Evolutionary conservation across 2,888 invertebrate genomes (phyloP), one percentile per base, ranked within the genome.

Genomic region (Creontiades dilutus): DNA sequence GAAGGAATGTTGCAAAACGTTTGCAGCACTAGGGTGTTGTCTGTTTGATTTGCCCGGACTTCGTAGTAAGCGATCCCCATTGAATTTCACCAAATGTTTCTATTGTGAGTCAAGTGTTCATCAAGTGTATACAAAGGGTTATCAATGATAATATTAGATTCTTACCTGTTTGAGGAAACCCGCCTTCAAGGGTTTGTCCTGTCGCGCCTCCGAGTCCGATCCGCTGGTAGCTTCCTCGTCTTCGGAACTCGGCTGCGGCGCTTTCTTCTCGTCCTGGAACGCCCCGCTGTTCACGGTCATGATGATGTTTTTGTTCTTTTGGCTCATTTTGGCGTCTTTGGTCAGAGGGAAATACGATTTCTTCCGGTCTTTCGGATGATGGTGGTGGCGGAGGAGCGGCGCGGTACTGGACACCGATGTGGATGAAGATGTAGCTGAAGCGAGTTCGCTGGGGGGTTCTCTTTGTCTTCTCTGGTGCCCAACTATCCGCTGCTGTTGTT

Each of bases 271-370:
- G 3, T 48, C 16, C 82, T 57, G 47, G 23, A 86, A n/a, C 47
- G 27, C 80, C 14, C 80, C 92, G 90, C 55, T 88, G 80, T 78
- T 88, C 16, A 88, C 78, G 3, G 80, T 88, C 37, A 92, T 91
- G 75, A 92, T 90, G 46, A 92, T 91, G 90, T 92, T 92, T 52
- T 92, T 90, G 84, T 92, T 92, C 55, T 92, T 92, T 82, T 92
- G 92, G 11, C 90, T 91, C n/a, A 90, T 85, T 23, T 52, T 91
- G 48, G 88, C 89, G 28, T 90, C 90, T 84, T 90, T 91, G n/a
- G 78, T 48, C 16, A 76, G 55, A n/a, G 88, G 37, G 81, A 91
- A 91, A 46, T 90, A 89, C 14, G 86, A 86, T 4, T 28, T 47
- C 55, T 89, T 90, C 46, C 91, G 91, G 78, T 92, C 92, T 80